Percentiles rank a stretch among this genome's conserved stretches.
phyloP scores from a whole-genome alignment of 1,140 invertebrate species.

The Trialeurodes vaporariorum region DNA sequence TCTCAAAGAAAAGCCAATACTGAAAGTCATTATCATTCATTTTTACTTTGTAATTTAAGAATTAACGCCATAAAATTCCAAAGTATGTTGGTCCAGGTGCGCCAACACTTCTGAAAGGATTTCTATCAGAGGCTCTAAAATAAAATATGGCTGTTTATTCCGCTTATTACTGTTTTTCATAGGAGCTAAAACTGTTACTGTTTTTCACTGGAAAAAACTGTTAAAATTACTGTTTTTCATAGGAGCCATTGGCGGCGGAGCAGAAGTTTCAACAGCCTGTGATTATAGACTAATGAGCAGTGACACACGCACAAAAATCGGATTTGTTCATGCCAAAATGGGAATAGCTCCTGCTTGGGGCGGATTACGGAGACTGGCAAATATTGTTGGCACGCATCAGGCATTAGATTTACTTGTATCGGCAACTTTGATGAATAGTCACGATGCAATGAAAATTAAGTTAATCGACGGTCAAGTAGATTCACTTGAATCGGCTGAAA shows the following conservation, averaged over 20 bases:
- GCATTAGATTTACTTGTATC: constrained; percentile 39
- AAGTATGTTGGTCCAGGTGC: too few species aligned
- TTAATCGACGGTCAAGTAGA: constrained; percentile 30
- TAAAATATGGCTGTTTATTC: too few species aligned
- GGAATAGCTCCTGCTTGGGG: constrained; percentile 47
- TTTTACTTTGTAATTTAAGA: too few species aligned
- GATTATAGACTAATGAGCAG: constrained; percentile 42
- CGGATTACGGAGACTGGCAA: constrained; percentile 37
- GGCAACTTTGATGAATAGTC: constrained; percentile 30
- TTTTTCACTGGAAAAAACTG: too few species aligned
- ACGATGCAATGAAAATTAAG: constrained; percentile 35
- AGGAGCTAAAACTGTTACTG: too few species aligned
- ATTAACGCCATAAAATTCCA: too few species aligned
- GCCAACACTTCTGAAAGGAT: too few species aligned
- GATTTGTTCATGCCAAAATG: constrained; percentile 46
- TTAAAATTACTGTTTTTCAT: too few species aligned
- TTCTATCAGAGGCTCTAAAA: too few species aligned
- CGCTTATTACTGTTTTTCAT: too few species aligned
- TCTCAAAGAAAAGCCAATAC: too few species aligned
- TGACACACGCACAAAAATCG: constrained; percentile 31
- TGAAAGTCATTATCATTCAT: too few species aligned
- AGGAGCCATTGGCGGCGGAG: constrained; percentile 45
- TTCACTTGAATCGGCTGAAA: constrained; percentile 23
- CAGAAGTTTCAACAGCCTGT: constrained; percentile 43
- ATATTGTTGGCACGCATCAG: constrained; percentile 35